phyloP scores from a whole-genome alignment of 2,113 vertebrate genomes.

The Steatornis caripensis region DNA sequence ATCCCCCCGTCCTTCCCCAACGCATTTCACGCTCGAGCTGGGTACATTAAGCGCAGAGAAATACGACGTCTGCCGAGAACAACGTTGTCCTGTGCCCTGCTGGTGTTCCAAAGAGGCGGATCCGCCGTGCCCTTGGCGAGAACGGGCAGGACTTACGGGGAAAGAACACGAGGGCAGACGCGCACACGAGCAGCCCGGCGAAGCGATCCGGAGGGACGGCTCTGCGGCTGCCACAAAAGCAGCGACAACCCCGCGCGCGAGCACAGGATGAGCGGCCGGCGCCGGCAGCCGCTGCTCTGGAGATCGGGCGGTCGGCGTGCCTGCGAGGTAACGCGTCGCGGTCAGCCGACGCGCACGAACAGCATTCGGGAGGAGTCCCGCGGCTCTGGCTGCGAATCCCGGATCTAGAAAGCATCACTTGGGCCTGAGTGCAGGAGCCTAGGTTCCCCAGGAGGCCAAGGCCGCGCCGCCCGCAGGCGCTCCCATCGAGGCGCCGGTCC shows the following conservation, averaged over 20 bases:
- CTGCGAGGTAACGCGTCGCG: fast-evolving
- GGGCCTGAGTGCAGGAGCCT: not conserved
- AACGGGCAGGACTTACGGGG: not conserved
- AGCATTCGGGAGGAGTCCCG: not conserved
- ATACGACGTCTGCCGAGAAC: not conserved
- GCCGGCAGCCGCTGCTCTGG: fast-evolving
- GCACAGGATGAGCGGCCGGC: not conserved
- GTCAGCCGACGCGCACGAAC: not conserved
- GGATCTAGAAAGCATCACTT: fast-evolving
- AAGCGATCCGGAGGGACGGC: not conserved
- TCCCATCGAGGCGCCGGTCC: too few relatives aligned
- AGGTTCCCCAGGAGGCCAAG: not conserved
- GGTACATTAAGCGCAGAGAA: not conserved
- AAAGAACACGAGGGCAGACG: not conserved
- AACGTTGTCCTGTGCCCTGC: not conserved
- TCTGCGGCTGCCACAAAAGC: not conserved
- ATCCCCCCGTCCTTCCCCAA: slow-evolving; percentile 23
- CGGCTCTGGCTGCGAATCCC: not conserved
- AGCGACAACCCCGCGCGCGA: fast-evolving
- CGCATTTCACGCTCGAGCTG: slow-evolving; percentile 10
- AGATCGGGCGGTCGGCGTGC: fast-evolving
- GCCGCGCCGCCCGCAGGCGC: too few relatives aligned
- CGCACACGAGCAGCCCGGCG: fast-evolving
- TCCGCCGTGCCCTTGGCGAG: fast-evolving
- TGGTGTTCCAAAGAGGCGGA: not conserved